Evolutionary conservation across 2,113 vertebrate genomes (phyloP).

Genomic region (Psittacula cyanocephala): DNA sequence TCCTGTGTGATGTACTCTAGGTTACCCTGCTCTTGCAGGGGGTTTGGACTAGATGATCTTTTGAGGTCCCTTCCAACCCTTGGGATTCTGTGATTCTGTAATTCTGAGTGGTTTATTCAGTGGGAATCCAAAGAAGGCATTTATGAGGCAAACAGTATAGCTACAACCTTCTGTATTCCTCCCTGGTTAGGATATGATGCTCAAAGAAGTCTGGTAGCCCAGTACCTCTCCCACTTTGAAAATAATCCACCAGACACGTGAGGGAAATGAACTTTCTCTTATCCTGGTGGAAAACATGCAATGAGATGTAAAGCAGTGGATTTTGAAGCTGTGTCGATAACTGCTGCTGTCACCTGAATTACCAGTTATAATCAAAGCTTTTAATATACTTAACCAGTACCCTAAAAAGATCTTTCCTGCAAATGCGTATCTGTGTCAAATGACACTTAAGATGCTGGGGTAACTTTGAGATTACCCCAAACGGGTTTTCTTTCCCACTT

Average conservation of each 20-base stretch:
- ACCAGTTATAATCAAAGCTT: not conserved
- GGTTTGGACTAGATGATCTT: too few relatives aligned
- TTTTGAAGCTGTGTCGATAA: not conserved
- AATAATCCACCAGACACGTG: not conserved
- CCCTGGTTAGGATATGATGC: fast-evolving
- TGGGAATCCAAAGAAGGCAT: not conserved
- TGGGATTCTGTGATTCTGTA: too few relatives aligned
- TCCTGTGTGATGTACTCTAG: too few relatives aligned
- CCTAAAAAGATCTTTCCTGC: not conserved
- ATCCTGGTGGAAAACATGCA: not conserved
- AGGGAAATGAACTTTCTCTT: not conserved
- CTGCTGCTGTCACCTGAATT: not conserved
- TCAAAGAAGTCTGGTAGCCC: not conserved
- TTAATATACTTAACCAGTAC: not conserved
- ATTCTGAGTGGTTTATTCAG: not conserved
- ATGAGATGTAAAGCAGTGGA: not conserved
- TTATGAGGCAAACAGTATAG: not conserved
- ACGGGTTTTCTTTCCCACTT: not conserved
- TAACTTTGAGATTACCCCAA: not conserved
- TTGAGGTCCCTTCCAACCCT: too few relatives aligned
- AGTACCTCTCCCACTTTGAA: not conserved
- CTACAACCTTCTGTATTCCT: not conserved
- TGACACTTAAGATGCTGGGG: not conserved
- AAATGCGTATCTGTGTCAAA: not conserved
- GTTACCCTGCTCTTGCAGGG: too few relatives aligned